These are phyloP conservation scores for Anaspis maculata DNA, from an alignment of 2,888 invertebrate genomes.

Conservation along the genomic window DNA sequence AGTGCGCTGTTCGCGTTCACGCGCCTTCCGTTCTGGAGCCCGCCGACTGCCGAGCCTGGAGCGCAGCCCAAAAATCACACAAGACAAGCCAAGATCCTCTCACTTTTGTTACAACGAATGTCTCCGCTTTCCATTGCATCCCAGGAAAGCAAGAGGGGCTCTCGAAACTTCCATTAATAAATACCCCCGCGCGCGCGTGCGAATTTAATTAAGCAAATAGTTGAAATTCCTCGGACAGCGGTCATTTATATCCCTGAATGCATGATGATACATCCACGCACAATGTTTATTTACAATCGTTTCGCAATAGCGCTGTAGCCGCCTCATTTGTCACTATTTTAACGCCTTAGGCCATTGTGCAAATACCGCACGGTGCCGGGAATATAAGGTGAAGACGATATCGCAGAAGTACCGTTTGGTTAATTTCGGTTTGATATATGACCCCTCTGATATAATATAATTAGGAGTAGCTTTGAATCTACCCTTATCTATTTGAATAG, in stretches of 20 bases:
- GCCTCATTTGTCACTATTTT: too few relatives aligned
- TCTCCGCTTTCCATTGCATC: not conserved
- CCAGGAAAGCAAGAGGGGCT: conserved; percentile 7
- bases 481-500: conserved; percentile 44
- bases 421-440: conserved; percentile 41
- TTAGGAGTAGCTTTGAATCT: conserved; percentile 42
- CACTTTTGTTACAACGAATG: not conserved
- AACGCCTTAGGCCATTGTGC: too few relatives aligned
- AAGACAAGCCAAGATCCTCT: too few relatives aligned
- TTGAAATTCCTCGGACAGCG: conserved; percentile 34
- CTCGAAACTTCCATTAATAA: conserved; percentile 29
- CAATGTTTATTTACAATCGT: conserved; percentile 23
- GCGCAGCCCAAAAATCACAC: too few relatives aligned
- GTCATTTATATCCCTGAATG: conserved; percentile 35
- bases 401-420: conserved; percentile 28
- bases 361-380: too few relatives aligned
- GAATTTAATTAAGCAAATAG: conserved; percentile 36
- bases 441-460: conserved; percentile 43
- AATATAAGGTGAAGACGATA: conserved; percentile 26
- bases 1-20: not conserved
- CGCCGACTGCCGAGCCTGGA: too few relatives aligned
- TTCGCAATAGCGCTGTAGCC: too few relatives aligned
- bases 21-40: too few relatives aligned
- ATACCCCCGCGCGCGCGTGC: too few relatives aligned
- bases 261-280: conserved; percentile 31